Percentiles rank a stretch among this genome's conserved stretches.
These are phyloP conservation scores for Neotragus pygmaeus DNA, from an alignment of 2,113 vertebrate genomes.

Conservation along the genomic window DNA sequence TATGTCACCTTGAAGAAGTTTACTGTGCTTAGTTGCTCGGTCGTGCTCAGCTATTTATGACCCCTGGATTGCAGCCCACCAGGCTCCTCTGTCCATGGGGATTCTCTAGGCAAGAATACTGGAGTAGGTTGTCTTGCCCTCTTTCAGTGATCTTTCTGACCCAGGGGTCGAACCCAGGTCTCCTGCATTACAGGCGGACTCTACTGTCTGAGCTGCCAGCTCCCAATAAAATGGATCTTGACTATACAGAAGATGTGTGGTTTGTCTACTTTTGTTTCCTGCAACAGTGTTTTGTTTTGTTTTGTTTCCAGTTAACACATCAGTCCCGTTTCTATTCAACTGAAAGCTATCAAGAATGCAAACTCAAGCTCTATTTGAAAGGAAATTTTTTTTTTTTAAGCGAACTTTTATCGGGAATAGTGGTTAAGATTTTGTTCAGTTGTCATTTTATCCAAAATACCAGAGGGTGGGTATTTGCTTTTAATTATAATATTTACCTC, in stretches of 20 bases:
- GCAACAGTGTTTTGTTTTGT: background rate
- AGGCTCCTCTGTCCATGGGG: background rate
- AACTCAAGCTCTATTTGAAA: background rate
- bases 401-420: background rate
- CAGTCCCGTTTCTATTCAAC: background rate
- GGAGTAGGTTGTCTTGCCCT: background rate
- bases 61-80: background rate
- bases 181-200: background rate
- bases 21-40: background rate
- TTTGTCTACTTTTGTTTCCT: constrained; percentile 1
- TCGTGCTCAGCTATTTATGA: background rate
- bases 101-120: background rate
- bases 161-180: background rate
- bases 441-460: background rate
- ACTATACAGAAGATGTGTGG: background rate
- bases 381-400: no score
- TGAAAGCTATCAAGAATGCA: background rate
- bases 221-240: background rate
- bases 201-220: background rate
- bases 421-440: background rate
- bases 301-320: background rate
- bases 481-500: background rate
- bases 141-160: background rate
- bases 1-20: background rate
- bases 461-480: background rate